phyloP scores from a whole-genome alignment of 2,797 vertebrate species.

The Hemibagrus guttatus region DNA sequence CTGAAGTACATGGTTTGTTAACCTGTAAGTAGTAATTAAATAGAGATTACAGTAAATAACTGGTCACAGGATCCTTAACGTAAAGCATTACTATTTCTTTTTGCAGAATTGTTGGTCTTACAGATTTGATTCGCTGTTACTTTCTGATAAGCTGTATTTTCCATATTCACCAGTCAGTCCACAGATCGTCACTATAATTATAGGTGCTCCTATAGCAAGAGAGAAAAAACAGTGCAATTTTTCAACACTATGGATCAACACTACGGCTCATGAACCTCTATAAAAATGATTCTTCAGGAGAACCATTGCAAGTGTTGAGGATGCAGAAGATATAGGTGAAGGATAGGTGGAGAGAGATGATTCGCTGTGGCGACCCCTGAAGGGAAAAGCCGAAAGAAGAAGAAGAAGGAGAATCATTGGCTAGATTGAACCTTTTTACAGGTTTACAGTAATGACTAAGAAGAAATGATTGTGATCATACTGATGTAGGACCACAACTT shows the following conservation, averaged over 20 bases:
- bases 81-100: neutral
- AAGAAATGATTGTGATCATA: neutral
- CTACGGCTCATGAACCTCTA: neutral
- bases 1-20: neutral
- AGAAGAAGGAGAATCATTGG: too few relatives aligned
- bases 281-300: neutral
- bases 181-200: constrained; percentile 62
- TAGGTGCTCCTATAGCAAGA: constrained; percentile 74
- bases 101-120: constrained; percentile 62
- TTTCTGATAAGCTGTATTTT: constrained; percentile 41
- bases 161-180: constrained; percentile 65
- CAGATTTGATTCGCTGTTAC: constrained; percentile 56
- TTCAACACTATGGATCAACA: neutral
- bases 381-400: too few relatives aligned
- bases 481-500: constrained; percentile 51
- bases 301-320: too few relatives aligned
- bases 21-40: too few relatives aligned
- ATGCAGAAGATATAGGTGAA: too few relatives aligned
- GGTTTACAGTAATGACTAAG: neutral
- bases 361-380: too few relatives aligned
- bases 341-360: too few relatives aligned
- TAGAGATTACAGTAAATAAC: neutral
- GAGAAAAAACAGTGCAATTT: neutral
- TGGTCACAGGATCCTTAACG: neutral
- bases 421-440: neutral